Conservation (phyloP, 2,113 vertebrate species). For the Calidris pugnax region DNA sequence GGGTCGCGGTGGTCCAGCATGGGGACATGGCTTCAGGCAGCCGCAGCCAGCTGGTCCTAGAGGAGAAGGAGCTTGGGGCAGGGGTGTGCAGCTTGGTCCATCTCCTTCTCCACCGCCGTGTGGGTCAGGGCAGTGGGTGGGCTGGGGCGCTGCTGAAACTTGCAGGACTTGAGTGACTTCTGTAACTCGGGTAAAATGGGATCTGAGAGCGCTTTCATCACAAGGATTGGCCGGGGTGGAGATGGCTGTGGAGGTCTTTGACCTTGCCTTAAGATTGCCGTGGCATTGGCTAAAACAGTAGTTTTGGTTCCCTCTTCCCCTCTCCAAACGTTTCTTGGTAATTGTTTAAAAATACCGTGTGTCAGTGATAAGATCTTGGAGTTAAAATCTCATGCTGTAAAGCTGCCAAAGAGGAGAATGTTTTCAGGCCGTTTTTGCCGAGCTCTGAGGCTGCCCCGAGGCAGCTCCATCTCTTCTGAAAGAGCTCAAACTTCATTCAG, state of each 20-base stretch:
- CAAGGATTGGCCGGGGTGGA: not conserved
- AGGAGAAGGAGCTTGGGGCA: not conserved
- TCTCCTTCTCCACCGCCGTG: not conserved
- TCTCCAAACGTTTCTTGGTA: not conserved
- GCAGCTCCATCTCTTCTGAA: not conserved
- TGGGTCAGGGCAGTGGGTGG: not conserved
- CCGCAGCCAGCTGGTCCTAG: not conserved
- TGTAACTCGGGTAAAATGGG: not conserved
- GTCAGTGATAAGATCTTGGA: not conserved
- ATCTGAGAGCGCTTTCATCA: not conserved
- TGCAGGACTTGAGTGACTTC: not conserved
- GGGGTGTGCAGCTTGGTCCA: not conserved
- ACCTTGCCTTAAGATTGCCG: not conserved
- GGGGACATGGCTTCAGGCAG: not conserved
- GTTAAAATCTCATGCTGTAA: not conserved
- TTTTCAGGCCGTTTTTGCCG: not conserved
- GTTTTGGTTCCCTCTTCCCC: constrained; percentile 2
- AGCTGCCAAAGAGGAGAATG: not conserved
- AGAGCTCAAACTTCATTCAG: not conserved
- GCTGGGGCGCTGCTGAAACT: not conserved
- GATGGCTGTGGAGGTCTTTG: not conserved
- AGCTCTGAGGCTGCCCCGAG: not conserved
- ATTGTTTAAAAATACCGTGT: not conserved
- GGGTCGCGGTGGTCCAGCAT: not conserved
- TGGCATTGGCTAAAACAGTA: not conserved